These are phyloP conservation scores for Perodicticus potto DNA, from an alignment of 2,797 vertebrate genomes.

Conservation along the genomic window DNA sequence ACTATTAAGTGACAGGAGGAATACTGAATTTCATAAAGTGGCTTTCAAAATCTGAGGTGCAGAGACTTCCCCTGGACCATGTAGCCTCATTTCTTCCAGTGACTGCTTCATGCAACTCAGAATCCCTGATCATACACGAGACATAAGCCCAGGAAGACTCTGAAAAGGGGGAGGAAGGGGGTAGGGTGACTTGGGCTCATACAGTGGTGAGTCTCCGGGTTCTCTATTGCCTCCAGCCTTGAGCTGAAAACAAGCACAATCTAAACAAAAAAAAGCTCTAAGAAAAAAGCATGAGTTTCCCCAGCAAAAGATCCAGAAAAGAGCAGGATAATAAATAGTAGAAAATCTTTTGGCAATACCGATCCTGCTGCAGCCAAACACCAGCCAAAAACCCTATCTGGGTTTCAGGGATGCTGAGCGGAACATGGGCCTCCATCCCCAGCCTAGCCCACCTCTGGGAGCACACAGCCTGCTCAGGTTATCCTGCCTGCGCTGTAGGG, in stretches of 20 bases:
- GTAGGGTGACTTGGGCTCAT: background rate
- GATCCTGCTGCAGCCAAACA: background rate
- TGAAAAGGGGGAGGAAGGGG: background rate
- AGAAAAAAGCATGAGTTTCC: too few species aligned
- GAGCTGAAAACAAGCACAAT: background rate
- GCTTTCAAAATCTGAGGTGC: background rate
- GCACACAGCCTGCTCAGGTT: background rate
- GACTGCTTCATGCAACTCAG: too few species aligned
- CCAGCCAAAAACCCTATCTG: rapidly evolving
- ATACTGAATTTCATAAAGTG: background rate
- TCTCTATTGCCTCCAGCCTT: background rate
- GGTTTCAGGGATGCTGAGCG: background rate
- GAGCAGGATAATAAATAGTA: too few species aligned
- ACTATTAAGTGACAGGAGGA: too few species aligned
- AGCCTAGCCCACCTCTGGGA: rapidly evolving
- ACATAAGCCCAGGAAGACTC: background rate
- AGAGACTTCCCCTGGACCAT: background rate
- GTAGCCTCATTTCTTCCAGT: rapidly evolving
- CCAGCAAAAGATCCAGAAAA: rapidly evolving
- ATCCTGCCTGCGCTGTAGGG: rapidly evolving
- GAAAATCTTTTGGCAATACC: too few species aligned
- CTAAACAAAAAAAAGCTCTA: background rate
- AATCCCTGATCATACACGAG: rapidly evolving
- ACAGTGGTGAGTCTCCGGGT: rapidly evolving
- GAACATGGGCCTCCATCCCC: rapidly evolving